Evolutionary conservation across 2,113 vertebrate genomes (phyloP).

Genomic region (Hippoglossus stenolepis): DNA sequence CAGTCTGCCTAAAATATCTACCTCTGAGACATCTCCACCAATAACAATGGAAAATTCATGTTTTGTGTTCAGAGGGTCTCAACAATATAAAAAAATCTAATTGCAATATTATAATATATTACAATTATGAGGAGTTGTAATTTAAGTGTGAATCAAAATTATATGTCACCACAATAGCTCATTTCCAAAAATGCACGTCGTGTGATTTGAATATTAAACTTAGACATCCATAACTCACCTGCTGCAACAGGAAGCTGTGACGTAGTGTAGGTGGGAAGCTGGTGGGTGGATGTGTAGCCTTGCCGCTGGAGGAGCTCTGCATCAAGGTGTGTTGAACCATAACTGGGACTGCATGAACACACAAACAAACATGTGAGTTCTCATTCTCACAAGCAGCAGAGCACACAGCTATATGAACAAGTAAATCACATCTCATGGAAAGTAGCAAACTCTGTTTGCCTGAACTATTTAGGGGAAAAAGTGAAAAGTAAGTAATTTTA

Average conservation of each 20-base stretch:
- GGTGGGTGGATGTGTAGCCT: conserved; percentile 89
- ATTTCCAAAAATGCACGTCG: too few relatives aligned
- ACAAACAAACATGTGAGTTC: conserved; percentile 2
- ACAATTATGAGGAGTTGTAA: too few relatives aligned
- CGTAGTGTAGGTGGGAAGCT: conserved; percentile 90
- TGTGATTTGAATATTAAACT: too few relatives aligned
- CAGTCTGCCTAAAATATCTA: too few relatives aligned
- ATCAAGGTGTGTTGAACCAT: conserved; percentile 93
- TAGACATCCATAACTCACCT: conserved; percentile 80
- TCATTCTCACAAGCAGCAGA: conserved; percentile 2
- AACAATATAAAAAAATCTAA: too few relatives aligned
- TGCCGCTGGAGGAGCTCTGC: conserved; percentile 93
- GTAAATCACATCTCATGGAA: neutral
- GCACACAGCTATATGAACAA: neutral
- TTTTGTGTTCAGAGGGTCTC: too few relatives aligned
- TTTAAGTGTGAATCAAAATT: too few relatives aligned
- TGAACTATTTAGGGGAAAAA: neutral
- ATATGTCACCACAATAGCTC: too few relatives aligned
- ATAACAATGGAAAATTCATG: too few relatives aligned
- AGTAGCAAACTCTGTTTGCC: neutral
- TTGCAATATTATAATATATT: too few relatives aligned
- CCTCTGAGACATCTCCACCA: too few relatives aligned
- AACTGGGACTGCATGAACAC: conserved; percentile 87
- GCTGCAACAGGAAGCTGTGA: conserved; percentile 89
- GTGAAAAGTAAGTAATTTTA: neutral